A percentile compares a stretch with the other conserved stretches of the same genome.
These are phyloP conservation scores for Acleris cristana DNA, from an alignment of 2,888 invertebrate genomes.

Conservation along the genomic window DNA sequence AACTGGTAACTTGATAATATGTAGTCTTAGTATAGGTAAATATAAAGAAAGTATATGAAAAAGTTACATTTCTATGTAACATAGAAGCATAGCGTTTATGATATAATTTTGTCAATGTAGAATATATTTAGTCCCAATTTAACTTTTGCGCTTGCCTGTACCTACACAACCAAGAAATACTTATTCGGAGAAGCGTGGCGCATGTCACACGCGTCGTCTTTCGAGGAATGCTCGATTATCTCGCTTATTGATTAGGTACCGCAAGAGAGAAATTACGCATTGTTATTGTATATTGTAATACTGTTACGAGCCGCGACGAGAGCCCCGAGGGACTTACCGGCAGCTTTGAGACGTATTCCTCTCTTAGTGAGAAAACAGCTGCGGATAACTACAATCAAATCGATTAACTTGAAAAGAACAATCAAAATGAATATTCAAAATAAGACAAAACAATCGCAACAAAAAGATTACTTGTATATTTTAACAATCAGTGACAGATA, in stretches of 20 bases:
- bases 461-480: no score
- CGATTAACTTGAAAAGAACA: neutral
- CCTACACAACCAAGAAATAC: constrained; percentile 47
- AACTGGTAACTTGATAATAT: no score
- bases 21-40: no score
- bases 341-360: constrained; percentile 1
- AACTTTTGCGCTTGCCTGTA: constrained; percentile 48
- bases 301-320: neutral
- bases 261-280: constrained; percentile 46
- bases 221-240: constrained; percentile 68
- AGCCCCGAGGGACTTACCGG: constrained; percentile 14
- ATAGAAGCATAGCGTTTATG: no score
- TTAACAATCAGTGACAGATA: no score
- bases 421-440: neutral
- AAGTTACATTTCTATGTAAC: no score
- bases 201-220: constrained; percentile 69
- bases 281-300: constrained; percentile 37
- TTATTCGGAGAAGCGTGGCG: constrained; percentile 64
- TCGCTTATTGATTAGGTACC: constrained; percentile 60
- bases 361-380: constrained; percentile 11
- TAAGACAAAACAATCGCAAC: no score
- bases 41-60: no score
- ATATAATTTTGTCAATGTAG: no score
- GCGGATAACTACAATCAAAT: constrained; percentile 9
- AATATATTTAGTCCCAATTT: neutral